Base-by-base conservation (phyloP, 2,888 invertebrate species). In the Synanthedon tipuliformis region DNA sequence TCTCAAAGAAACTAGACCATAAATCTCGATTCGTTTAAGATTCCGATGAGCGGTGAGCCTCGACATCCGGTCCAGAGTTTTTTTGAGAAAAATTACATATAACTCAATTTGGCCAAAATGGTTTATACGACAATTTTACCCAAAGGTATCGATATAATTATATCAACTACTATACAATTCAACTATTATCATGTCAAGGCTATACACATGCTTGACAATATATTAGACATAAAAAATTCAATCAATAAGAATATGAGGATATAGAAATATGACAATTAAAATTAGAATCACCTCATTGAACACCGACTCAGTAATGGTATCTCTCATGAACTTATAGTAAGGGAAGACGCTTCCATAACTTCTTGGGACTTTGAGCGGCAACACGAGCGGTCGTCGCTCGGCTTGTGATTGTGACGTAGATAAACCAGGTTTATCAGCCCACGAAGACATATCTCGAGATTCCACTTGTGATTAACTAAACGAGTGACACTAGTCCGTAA, bases 261-360 rank as follows among this genome's bases (percentile, higher is more conserved):
- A 58, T 52, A 58, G 58, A 56, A 41, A 50, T 48, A 41, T 15
- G 16, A 40, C 16, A 45, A 12, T 23, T 23, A 0, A 23, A 23
- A 23, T 49, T 49, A 53, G 15, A 53, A 51, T 13, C 74, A 82
- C 83, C 82, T 83, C 82, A 61, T 68, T 71, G 45, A 65, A 67
- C 55, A 78, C 60, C 13, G 80, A 69, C 55, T 83, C 81, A 55
- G 73, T 78, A 34, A 78, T 69, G 10, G 89, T 80, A 55, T 87
- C 83, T 63, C 80, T 89, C 60, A 90, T 80, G 66, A 90, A 90
- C 63, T 89, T 89, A 71, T 90, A 90, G 68, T 90, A 90, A 0
- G 90, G 89, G 58, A 91, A 88, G 50, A 91, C 71, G 51, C 91
- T 90, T 49, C 91, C 91, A 70, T 91, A 91, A 62, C 88, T 90